Conservation (phyloP, 2,113 vertebrate species). For the Echinops telfairi region DNA sequence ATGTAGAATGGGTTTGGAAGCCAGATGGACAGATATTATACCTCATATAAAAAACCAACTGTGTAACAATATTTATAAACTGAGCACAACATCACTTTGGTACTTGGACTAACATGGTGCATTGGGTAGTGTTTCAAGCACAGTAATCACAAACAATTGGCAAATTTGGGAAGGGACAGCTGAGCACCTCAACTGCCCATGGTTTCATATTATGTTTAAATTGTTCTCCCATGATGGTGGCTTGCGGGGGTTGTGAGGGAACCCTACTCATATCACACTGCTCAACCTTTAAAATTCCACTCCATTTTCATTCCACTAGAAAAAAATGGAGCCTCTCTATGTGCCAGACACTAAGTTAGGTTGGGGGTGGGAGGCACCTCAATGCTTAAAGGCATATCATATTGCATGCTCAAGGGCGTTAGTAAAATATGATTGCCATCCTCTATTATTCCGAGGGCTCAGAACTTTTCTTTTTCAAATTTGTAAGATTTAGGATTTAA, state of each 20-base stretch:
- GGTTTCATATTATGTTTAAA: constrained; percentile 9
- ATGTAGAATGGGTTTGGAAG: neutral
- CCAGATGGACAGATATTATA: neutral
- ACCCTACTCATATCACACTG: neutral
- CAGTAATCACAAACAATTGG: neutral
- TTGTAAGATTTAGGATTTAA: neutral
- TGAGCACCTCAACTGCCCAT: neutral
- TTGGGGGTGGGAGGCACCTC: too few species aligned
- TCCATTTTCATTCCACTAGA: neutral
- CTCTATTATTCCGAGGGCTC: neutral
- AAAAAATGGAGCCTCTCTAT: neutral
- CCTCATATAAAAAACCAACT: neutral
- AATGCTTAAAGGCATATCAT: neutral
- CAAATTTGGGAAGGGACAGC: neutral
- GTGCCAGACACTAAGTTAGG: neutral
- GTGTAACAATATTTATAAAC: neutral
- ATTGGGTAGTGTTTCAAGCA: constrained; percentile 19
- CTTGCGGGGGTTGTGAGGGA: neutral
- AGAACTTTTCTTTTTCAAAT: constrained; percentile 7
- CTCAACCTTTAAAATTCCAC: neutral
- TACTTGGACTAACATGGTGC: neutral
- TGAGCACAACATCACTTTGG: neutral
- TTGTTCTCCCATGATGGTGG: neutral
- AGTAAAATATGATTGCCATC: neutral
- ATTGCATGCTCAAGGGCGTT: neutral